A percentile compares a stretch with the other conserved stretches of the same genome.
These are phyloP conservation scores for Trisateles emortualis DNA, from an alignment of 2,888 invertebrate genomes.

Conservation along the genomic window DNA sequence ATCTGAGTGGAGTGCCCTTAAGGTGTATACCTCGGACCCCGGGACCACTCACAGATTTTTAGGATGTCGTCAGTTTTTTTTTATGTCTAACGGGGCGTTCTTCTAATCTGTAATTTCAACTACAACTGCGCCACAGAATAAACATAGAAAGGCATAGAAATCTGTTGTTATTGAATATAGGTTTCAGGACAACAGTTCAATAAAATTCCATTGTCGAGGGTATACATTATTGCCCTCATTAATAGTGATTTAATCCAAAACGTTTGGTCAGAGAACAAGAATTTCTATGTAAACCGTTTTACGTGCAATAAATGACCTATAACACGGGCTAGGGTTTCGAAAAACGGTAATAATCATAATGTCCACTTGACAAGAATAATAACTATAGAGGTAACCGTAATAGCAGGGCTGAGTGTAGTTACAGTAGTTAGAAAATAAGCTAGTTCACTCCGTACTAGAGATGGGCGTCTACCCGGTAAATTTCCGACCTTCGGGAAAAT, in stretches of 20 bases:
- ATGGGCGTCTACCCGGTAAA: too few species aligned
- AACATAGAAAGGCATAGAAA: neutral
- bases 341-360: constrained; percentile 34
- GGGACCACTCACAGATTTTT: too few species aligned
- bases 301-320: constrained; percentile 33
- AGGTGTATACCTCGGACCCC: too few species aligned
- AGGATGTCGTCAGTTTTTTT: too few species aligned
- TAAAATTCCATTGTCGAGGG: constrained; percentile 25
- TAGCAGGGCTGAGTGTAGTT: neutral
- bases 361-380: constrained; percentile 25
- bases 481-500: too few species aligned
- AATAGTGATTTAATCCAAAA: constrained; percentile 30
- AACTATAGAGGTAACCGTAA: constrained; percentile 13
- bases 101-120: too few species aligned
- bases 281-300: constrained; percentile 28
- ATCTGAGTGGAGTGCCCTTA: too few species aligned
- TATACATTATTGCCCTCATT: constrained; percentile 21
- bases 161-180: neutral
- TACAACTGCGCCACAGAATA: too few species aligned
- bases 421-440: neutral
- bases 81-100: too few species aligned
- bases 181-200: neutral
- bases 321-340: constrained; percentile 19
- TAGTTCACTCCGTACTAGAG: neutral
- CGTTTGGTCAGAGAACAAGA: constrained; percentile 12